phyloP scores from a whole-genome alignment of 2,113 vertebrate species.

The Oryzias curvinotus region DNA sequence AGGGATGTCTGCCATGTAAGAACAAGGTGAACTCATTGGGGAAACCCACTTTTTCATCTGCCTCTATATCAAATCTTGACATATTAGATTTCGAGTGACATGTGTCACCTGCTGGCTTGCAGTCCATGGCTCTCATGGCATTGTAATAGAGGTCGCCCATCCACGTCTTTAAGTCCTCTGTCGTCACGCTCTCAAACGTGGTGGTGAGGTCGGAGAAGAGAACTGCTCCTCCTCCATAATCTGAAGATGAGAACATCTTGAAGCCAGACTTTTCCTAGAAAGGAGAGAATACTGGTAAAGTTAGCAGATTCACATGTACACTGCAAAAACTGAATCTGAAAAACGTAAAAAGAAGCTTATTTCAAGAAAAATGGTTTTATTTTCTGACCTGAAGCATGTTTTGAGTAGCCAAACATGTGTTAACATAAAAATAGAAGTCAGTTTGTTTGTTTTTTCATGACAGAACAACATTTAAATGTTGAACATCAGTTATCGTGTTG shows the following conservation, averaged over 20 bases:
- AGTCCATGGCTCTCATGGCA: slow-evolving; percentile 84
- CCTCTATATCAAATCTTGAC: neutral
- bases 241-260: slow-evolving; percentile 83
- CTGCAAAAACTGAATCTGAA: neutral
- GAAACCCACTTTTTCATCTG: neutral
- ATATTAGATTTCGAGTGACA: neutral
- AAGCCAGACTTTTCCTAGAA: slow-evolving; percentile 77
- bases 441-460: too few species aligned
- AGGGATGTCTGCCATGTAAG: slow-evolving; percentile 3
- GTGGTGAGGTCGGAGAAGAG: slow-evolving; percentile 86
- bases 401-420: too few species aligned
- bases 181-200: slow-evolving; percentile 67
- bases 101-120: slow-evolving; percentile 78
- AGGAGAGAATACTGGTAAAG: neutral
- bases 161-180: slow-evolving; percentile 83
- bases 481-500: too few species aligned
- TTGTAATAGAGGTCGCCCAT: slow-evolving; percentile 82
- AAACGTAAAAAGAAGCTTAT: too few species aligned
- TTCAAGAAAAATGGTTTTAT: too few species aligned
- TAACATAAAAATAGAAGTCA: too few species aligned
- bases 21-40: neutral
- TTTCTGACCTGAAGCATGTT: too few species aligned
- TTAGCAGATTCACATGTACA: neutral
- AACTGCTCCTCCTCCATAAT: slow-evolving; percentile 74
- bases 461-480: too few species aligned